A percentile compares a stretch with the other conserved stretches of the same genome.
phyloP scores from a whole-genome alignment of 2,113 vertebrate species.

The Colinus virginianus region DNA sequence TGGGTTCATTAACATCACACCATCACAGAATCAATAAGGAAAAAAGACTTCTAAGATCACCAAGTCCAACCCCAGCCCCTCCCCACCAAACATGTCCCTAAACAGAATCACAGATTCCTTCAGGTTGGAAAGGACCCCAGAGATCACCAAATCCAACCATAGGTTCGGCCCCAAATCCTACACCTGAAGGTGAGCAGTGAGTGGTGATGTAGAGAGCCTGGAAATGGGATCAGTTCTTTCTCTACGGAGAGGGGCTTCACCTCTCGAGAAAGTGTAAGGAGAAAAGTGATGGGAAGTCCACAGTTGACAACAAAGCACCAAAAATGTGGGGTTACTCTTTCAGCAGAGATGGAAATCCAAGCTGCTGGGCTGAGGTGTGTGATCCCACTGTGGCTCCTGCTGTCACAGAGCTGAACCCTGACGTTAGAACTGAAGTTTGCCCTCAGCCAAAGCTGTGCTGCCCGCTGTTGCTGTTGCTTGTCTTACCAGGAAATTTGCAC shows the following conservation, averaged over 20 bases:
- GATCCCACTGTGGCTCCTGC: neutral
- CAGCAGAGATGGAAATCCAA: neutral
- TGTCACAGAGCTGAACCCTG: neutral
- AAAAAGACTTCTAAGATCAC: no score
- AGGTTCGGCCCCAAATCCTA: neutral
- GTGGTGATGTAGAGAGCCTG: neutral
- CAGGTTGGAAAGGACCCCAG: no score
- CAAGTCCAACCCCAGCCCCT: no score
- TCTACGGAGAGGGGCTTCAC: neutral
- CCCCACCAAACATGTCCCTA: no score
- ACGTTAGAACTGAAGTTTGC: neutral
- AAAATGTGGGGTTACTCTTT: neutral
- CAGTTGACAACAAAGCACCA: neutral
- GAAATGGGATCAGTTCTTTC: neutral
- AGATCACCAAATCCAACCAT: neutral
- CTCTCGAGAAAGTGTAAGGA: neutral
- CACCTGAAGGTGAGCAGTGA: neutral
- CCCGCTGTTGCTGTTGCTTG: neutral
- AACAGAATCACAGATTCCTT: neutral
- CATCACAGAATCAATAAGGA: neutral
- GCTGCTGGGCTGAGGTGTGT: neutral
- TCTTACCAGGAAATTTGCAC: constrained; percentile 30
- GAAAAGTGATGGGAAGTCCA: neutral
- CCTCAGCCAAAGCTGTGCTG: rapidly evolving
- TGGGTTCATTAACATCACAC: neutral